Conservation (phyloP, 1,140 invertebrate genomes). For the Bombus balteatus region DNA sequence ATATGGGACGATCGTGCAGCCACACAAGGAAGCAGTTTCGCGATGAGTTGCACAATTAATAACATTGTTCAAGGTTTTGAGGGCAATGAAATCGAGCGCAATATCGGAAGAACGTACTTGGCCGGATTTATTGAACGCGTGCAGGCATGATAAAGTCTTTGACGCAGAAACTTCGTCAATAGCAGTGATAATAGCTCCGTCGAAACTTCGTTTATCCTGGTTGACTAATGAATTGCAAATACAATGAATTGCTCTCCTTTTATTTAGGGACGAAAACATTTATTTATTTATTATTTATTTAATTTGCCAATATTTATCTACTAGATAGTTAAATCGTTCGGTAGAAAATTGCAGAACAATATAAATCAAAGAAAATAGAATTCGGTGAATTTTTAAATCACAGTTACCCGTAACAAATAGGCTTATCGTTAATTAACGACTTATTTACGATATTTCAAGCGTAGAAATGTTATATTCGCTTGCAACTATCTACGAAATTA, state of each 20-base stretch:
- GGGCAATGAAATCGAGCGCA: constrained; percentile 35
- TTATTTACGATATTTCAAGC: not conserved
- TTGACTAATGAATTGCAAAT: not conserved
- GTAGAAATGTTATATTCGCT: not conserved
- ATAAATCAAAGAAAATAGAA: too few species aligned
- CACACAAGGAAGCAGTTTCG: constrained; percentile 7
- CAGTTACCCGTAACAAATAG: too few species aligned
- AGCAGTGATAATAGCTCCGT: not conserved
- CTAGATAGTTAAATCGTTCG: too few species aligned
- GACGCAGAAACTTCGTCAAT: not conserved
- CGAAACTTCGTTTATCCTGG: not conserved
- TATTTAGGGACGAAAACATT: not conserved
- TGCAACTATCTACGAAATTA: not conserved
- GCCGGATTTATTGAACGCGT: not conserved
- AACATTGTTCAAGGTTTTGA: constrained; percentile 39
- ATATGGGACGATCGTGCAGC: not conserved
- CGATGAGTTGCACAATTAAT: constrained; percentile 27
- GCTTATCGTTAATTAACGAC: too few species aligned
- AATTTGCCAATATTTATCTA: not conserved
- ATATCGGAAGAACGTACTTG: constrained; percentile 22
- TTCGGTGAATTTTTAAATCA: too few species aligned
- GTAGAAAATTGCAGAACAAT: too few species aligned
- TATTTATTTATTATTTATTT: not conserved
- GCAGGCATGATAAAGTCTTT: not conserved
- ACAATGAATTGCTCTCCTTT: not conserved